Evolutionary conservation across 92 coral and sea anemone species (phyloP).

Genomic region (Epizoanthus scotinus): DNA sequence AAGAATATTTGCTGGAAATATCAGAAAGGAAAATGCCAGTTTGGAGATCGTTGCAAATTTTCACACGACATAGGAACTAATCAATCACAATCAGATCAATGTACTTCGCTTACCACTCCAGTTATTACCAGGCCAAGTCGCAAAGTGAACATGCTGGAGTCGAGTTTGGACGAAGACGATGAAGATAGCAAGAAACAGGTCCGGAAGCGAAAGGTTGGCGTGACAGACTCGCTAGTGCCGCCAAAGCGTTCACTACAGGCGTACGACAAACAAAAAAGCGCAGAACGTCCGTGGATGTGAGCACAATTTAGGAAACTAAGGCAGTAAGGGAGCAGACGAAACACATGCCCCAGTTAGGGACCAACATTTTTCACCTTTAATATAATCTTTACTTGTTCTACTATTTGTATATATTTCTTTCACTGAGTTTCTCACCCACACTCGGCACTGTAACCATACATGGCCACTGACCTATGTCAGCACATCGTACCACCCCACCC

Average conservation of each 20-base stretch:
- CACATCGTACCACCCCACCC: too few relatives aligned
- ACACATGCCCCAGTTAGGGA: too few relatives aligned
- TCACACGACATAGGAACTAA: conserved; percentile 46
- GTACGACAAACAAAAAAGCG: conserved; percentile 66
- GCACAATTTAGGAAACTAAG: not conserved
- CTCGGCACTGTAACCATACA: too few relatives aligned
- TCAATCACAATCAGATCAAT: conserved; percentile 14
- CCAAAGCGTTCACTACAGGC: conserved; percentile 91
- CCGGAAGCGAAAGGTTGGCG: conserved; percentile 77
- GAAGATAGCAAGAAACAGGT: conserved; percentile 46
- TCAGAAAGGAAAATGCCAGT: conserved; percentile 77
- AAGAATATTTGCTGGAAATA: conserved; percentile 79
- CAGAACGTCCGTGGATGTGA: conserved; percentile 52
- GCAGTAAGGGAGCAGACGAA: too few relatives aligned
- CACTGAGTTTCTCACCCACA: too few relatives aligned
- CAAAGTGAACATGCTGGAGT: conserved; percentile 22
- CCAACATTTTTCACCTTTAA: too few relatives aligned
- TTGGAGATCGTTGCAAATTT: conserved; percentile 77
- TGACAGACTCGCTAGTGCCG: conserved; percentile 89
- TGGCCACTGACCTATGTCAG: too few relatives aligned
- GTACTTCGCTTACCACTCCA: conserved; percentile 26
- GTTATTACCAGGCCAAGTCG: conserved; percentile 32
- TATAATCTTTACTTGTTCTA: too few relatives aligned
- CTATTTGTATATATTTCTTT: too few relatives aligned
- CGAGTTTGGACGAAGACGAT: conserved; percentile 61